Conservation (phyloP, 2,888 invertebrate genomes). For the Cosmia pyralina region DNA sequence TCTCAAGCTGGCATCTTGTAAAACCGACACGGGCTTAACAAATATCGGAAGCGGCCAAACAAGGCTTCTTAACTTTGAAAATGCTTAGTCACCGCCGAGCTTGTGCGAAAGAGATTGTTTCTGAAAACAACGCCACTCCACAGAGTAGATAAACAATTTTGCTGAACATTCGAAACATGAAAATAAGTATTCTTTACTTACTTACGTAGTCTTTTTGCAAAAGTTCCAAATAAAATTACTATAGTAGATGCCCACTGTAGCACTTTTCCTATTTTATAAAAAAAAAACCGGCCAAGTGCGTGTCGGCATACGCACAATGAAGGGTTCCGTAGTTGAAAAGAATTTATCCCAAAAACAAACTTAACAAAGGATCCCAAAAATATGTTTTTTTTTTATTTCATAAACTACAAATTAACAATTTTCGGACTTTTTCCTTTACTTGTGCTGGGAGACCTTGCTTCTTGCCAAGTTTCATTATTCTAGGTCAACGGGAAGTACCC, state of each 20-base stretch:
- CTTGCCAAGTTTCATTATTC: no score
- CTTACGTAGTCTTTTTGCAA: not conserved
- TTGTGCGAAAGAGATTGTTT: conserved; percentile 83
- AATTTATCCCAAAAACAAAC: no score
- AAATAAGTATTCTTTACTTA: conserved; percentile 10
- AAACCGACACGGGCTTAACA: conserved; percentile 85
- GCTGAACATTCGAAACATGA: conserved; percentile 45
- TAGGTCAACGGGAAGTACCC: no score
- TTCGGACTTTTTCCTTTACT: no score
- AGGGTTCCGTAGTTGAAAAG: no score
- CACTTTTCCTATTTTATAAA: not conserved
- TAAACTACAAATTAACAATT: no score
- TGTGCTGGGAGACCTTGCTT: no score
- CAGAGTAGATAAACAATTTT: conserved; percentile 62
- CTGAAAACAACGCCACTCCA: conserved; percentile 70
- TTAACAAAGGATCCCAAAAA: no score
- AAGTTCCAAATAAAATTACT: not conserved
- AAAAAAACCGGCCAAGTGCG: no score
- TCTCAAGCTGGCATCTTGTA: conserved; percentile 82
- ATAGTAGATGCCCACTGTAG: not conserved
- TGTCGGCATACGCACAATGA: no score
- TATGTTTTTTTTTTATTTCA: no score
- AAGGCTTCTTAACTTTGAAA: conserved; percentile 83
- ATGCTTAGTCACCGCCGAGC: conserved; percentile 80
- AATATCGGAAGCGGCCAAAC: conserved; percentile 85